Base-by-base conservation (phyloP, 2,797 vertebrate species). In the Spheniscus humboldti region DNA sequence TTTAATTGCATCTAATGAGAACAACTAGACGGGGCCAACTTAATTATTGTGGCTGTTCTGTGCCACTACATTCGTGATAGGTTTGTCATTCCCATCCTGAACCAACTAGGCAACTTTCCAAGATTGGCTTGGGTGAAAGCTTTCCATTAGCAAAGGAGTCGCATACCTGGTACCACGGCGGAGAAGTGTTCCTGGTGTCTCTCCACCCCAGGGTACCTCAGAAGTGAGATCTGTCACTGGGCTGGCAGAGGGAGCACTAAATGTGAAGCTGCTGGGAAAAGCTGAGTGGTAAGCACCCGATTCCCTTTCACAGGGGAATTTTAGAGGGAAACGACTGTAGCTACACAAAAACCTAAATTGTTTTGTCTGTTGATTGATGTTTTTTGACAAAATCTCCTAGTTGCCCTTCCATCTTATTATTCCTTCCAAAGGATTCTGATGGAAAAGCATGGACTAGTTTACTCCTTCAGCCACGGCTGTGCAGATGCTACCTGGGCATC, bases 151-250 rank as follows among this genome's bases (percentile, higher is more conserved):
- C 3, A 1, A 50, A 78, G 57, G 28, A 63, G 6, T 35, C 2
- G 0, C 13, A 10, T 50, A 23, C 4, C 7, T 75, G 45, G 18
- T 35, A 19, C 47, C 9, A 3, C 0, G 2, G 17, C 50, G 68
- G 53, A 55, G 35, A 28, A 63, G 4, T 47, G 3, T 72, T 77
- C 48, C 59, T 68, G 48, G 12, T 77, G 41, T 27, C 10, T 37
- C 17, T 67, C 30, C 56, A 52, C 14, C 45, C 33, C 22, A 9
- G 39, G 11, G 23, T 15, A 37, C 14, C 60, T 85, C 47, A 37
- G 28, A 79, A 43, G 8, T 18, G 27, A 83, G 14, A 9, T 33
- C 63, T 67, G 18, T 18, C 35, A 41, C 63, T 24, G 52, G 39
- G 16, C 8, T 85, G 72, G 66, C 50, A 83, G 45, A 27, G 18